phyloP scores from a whole-genome alignment of 2,113 vertebrate species.

The Saccopteryx bilineata region DNA sequence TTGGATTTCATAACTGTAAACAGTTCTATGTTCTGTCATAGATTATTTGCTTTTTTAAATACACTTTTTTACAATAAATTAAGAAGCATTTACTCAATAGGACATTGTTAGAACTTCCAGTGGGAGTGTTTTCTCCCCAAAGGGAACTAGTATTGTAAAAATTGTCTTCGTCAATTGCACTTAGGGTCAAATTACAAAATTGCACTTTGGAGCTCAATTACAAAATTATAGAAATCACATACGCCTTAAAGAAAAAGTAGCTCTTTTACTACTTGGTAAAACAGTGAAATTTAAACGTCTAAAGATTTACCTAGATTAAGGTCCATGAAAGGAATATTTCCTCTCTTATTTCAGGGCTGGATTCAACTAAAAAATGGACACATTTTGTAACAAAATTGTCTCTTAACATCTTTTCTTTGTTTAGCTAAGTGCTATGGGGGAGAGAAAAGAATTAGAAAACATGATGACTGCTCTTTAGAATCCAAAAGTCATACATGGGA shows the following conservation, averaged over 20 bases:
- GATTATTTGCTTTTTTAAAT: conserved; percentile 75
- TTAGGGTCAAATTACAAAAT: conserved; percentile 78
- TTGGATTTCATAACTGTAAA: conserved; percentile 65
- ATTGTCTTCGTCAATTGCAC: conserved; percentile 64
- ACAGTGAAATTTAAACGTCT: conserved; percentile 56
- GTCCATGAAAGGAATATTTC: conserved; percentile 58
- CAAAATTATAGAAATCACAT: conserved; percentile 69
- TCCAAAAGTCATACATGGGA: not conserved
- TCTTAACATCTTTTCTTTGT: not conserved
- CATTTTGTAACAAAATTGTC: conserved; percentile 1
- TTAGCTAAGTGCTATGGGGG: not conserved
- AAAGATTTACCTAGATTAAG: conserved; percentile 45
- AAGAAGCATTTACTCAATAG: conserved; percentile 71
- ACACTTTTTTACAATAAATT: conserved; percentile 71
- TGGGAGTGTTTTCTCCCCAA: conserved; percentile 71
- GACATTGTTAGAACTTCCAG: conserved; percentile 72
- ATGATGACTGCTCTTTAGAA: not conserved
- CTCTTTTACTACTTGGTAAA: conserved; percentile 67
- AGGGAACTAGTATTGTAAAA: conserved; percentile 70
- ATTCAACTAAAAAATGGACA: conserved; percentile 52
- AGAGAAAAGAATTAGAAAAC: conserved; percentile 53
- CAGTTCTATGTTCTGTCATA: conserved; percentile 52
- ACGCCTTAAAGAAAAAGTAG: conserved; percentile 72
- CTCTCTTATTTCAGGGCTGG: conserved; percentile 27
- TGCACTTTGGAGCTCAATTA: conserved; percentile 67